Evolutionary conservation across 2,888 invertebrate genomes (phyloP).

Genomic region (Drosophila maculinotata): DNA sequence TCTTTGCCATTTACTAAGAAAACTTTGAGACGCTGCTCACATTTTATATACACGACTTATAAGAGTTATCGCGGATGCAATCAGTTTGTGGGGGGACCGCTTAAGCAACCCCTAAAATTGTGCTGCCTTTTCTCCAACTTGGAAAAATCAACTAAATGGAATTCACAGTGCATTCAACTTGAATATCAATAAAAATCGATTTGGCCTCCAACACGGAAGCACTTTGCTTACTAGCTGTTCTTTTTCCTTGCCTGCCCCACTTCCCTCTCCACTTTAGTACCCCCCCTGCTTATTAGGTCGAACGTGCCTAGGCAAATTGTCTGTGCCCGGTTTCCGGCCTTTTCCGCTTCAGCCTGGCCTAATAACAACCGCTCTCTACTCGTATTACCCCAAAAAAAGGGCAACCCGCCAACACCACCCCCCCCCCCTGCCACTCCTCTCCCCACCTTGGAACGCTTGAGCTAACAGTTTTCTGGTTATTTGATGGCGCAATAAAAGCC

Average conservation of each 20-base stretch:
- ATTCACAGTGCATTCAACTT: conserved; percentile 70
- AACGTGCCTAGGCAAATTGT: conserved; percentile 72
- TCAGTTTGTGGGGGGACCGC: conserved; percentile 1
- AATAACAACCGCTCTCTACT: conserved; percentile 30
- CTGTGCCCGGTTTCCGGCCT: conserved; percentile 57
- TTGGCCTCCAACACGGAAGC: conserved; percentile 63
- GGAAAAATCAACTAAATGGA: conserved; percentile 29
- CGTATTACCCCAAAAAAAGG: conserved; percentile 33
- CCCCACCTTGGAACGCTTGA: conserved; percentile 39
- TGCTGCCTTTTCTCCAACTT: not conserved
- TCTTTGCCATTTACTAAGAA: conserved; percentile 1
- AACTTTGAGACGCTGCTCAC: conserved; percentile 15
- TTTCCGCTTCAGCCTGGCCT: conserved; percentile 45
- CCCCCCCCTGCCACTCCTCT: not conserved
- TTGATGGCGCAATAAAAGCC: conserved; percentile 73
- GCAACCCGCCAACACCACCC: conserved; percentile 11
- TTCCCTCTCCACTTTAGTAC: not conserved
- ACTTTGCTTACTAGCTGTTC: conserved; percentile 37
- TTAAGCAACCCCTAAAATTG: conserved; percentile 35
- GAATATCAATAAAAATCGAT: conserved; percentile 77
- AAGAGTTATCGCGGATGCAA: conserved; percentile 25
- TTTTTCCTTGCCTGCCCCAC: not conserved
- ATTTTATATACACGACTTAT: not conserved
- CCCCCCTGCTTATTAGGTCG: conserved; percentile 71
- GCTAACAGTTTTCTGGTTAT: conserved; percentile 66